phyloP scores from a whole-genome alignment of 2,888 invertebrate species.

The Meiosimyza platycephala region DNA sequence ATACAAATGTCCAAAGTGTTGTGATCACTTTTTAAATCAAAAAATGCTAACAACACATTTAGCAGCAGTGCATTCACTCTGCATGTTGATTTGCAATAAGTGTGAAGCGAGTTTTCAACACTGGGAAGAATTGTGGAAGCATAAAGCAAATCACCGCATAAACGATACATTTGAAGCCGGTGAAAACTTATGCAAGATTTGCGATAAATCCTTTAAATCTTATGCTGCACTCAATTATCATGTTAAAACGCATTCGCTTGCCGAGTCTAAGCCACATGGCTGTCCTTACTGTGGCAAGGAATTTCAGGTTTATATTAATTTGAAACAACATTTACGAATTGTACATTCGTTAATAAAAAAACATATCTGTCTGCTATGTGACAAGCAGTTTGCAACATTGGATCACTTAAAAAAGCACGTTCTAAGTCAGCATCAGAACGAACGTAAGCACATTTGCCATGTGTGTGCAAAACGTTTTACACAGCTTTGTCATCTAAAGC shows the following conservation, averaged over 20 bases:
- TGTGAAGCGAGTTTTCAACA: slow-evolving; percentile 45
- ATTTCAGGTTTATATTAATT: slow-evolving; percentile 45
- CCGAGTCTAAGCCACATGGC: slow-evolving; percentile 21
- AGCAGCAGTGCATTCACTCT: slow-evolving; percentile 45
- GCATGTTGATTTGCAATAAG: slow-evolving; percentile 41
- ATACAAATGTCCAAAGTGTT: slow-evolving; percentile 52
- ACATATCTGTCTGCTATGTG: slow-evolving; percentile 51
- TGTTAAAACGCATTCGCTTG: slow-evolving; percentile 45
- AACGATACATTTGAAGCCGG: slow-evolving; percentile 17
- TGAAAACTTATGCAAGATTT: slow-evolving; percentile 37
- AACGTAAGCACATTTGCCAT: slow-evolving; percentile 50
- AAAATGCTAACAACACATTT: slow-evolving; percentile 47
- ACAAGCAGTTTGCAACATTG: slow-evolving; percentile 50
- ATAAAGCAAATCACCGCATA: slow-evolving; percentile 38
- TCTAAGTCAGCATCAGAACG: slow-evolving; percentile 52
- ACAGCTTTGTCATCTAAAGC: slow-evolving; percentile 52
- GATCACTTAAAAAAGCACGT: slow-evolving; percentile 55
- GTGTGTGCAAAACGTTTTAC: slow-evolving; percentile 51
- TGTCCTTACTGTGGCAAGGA: slow-evolving; percentile 51
- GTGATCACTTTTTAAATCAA: slow-evolving; percentile 44
- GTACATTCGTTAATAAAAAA: slow-evolving; percentile 48
- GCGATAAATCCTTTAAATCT: slow-evolving; percentile 45
- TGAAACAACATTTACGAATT: slow-evolving; percentile 51
- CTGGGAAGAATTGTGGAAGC: slow-evolving; percentile 37
- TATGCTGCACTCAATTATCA: slow-evolving; percentile 46